Conservation (phyloP, 1,140 invertebrate genomes). For the Drosophila triauraria region DNA sequence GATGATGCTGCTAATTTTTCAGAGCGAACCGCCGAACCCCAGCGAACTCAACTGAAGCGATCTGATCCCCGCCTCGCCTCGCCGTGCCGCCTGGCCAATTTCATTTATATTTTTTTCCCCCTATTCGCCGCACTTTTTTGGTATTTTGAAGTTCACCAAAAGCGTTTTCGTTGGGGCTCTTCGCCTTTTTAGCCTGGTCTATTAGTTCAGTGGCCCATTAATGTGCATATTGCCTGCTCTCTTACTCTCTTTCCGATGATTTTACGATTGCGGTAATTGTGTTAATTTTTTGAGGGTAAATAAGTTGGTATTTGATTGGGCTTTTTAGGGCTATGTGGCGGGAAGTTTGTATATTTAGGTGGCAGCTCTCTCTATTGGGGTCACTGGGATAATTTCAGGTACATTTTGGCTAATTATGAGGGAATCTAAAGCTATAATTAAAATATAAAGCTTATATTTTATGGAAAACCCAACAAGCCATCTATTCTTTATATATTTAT, state of each 20-base stretch:
- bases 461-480: no score
- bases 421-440: background rate
- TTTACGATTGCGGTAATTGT: conserved; percentile 77
- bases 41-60: conserved; percentile 9
- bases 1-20: conserved; percentile 81
- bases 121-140: conserved; percentile 21
- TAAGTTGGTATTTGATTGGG: conserved; percentile 51
- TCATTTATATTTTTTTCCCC: conserved; percentile 8
- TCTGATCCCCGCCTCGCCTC: conserved; percentile 1
- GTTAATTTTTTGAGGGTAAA: conserved; percentile 70
- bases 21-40: conserved; percentile 30
- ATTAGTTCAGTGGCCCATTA: conserved; percentile 82
- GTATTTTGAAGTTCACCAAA: conserved; percentile 69
- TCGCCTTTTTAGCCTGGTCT: conserved; percentile 47
- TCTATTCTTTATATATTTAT: background rate
- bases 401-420: conserved; percentile 26
- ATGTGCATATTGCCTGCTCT: conserved; percentile 71
- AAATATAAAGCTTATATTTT: background rate
- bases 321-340: background rate
- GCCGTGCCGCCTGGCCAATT: conserved; percentile 11
- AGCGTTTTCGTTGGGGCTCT: conserved; percentile 32
- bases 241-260: conserved; percentile 37
- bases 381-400: conserved; percentile 43
- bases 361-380: conserved; percentile 47
- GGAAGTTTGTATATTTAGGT: conserved; percentile 3